Conservation (phyloP, 2,797 vertebrate species). For the Cossypha polioptera region DNA sequence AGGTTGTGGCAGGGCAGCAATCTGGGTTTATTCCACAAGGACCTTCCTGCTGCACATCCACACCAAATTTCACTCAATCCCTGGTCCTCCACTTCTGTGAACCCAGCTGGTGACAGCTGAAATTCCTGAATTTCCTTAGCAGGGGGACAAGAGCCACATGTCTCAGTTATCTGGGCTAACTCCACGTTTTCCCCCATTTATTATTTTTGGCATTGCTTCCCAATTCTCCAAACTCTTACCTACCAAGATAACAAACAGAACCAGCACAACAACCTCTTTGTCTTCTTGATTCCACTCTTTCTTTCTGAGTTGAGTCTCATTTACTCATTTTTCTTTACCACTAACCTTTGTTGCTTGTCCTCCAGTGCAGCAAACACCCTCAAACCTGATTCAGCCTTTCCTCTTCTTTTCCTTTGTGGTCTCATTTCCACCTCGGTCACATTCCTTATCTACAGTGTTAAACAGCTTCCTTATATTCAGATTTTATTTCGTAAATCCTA, state of each 20-base stretch:
- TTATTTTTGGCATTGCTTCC: background rate
- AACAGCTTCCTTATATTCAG: background rate
- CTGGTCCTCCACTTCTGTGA: background rate
- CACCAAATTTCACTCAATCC: background rate
- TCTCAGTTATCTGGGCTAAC: background rate
- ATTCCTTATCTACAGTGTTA: background rate
- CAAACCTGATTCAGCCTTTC: background rate
- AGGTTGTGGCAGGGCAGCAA: background rate
- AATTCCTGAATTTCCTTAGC: background rate
- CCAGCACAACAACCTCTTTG: background rate
- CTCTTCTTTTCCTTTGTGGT: background rate
- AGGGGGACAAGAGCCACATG: background rate
- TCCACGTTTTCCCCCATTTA: rapidly evolving
- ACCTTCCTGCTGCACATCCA: background rate
- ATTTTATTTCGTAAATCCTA: background rate
- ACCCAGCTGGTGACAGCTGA: background rate
- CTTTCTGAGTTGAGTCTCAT: background rate
- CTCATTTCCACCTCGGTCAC: background rate
- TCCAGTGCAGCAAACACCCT: background rate
- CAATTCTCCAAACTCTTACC: background rate
- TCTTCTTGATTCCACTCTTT: background rate
- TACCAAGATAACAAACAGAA: background rate
- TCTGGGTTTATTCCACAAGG: background rate
- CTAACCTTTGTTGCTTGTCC: background rate
- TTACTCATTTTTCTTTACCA: background rate